phyloP scores from a whole-genome alignment of 2,113 vertebrate genomes.

The Tricholaema leucomelas region DNA sequence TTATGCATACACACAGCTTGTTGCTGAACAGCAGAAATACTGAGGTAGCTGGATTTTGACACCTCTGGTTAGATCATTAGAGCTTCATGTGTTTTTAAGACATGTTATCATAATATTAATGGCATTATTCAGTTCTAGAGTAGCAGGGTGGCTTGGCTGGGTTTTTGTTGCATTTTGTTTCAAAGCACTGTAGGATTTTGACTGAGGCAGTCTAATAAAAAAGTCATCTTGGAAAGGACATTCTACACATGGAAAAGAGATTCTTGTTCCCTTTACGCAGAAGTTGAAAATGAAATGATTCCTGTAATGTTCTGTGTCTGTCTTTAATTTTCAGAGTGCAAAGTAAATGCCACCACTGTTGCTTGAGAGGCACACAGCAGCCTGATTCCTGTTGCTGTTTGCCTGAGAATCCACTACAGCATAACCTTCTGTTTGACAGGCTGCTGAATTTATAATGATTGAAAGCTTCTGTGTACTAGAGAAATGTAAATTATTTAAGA shows the following conservation, averaged over 20 bases:
- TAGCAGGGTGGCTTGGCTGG: neutral
- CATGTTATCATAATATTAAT: neutral
- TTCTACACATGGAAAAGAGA: neutral
- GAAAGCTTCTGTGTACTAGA: neutral
- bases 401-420: neutral
- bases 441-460: constrained; percentile 6
- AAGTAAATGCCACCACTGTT: neutral
- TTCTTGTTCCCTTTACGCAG: neutral
- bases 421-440: neutral
- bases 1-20: neutral
- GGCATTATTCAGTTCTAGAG: neutral
- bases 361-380: neutral
- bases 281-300: neutral
- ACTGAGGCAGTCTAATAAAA: neutral
- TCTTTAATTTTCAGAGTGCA: neutral
- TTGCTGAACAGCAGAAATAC: neutral
- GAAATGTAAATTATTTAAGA: constrained; percentile 2
- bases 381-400: neutral
- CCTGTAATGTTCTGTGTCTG: neutral
- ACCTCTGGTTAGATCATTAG: neutral
- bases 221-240: neutral
- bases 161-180: neutral
- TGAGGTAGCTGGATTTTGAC: neutral
- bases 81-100: neutral
- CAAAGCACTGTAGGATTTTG: neutral